These are phyloP conservation scores for Gobionotothen gibberifrons DNA, from an alignment of 2,797 vertebrate species.

Conservation along the genomic window DNA sequence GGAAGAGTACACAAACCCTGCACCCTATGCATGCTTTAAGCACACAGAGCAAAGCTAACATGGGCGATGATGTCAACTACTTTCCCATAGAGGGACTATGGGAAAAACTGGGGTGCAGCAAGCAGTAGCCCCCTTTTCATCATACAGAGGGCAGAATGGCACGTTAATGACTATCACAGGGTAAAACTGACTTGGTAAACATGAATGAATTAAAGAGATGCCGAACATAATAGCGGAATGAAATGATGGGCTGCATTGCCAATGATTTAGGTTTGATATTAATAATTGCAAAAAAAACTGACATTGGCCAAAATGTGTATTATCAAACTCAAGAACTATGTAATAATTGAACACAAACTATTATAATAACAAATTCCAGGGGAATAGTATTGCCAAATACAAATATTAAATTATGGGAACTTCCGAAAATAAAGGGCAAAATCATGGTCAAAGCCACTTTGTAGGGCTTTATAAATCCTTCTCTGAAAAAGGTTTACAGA, in stretches of 20 bases:
- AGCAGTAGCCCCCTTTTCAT: slow-evolving; percentile 66
- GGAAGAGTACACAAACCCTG: slow-evolving; percentile 76
- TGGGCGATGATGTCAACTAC: slow-evolving; percentile 80
- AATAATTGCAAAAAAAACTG: neutral
- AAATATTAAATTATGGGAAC: neutral
- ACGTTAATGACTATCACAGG: slow-evolving; percentile 73
- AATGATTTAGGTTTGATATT: neutral
- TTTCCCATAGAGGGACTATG: slow-evolving; percentile 78
- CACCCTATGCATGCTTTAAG: slow-evolving; percentile 76
- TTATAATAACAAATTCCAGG: neutral
- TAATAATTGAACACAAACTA: neutral
- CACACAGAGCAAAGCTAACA: slow-evolving; percentile 80
- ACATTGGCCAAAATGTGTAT: neutral
- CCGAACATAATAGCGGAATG: slow-evolving; percentile 13
- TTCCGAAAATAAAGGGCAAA: neutral
- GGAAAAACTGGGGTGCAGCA: slow-evolving; percentile 73
- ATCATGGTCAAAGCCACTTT: neutral
- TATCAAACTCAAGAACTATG: neutral
- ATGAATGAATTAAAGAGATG: slow-evolving; percentile 45
- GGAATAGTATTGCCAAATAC: neutral
- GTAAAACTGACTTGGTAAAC: slow-evolving; percentile 43
- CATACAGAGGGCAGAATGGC: slow-evolving; percentile 67
- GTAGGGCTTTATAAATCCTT: neutral
- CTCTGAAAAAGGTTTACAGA: slow-evolving; percentile 36
- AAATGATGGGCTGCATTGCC: slow-evolving; percentile 37